phyloP scores from a whole-genome alignment of 2,797 vertebrate genomes.

The Clarias pachynema region DNA sequence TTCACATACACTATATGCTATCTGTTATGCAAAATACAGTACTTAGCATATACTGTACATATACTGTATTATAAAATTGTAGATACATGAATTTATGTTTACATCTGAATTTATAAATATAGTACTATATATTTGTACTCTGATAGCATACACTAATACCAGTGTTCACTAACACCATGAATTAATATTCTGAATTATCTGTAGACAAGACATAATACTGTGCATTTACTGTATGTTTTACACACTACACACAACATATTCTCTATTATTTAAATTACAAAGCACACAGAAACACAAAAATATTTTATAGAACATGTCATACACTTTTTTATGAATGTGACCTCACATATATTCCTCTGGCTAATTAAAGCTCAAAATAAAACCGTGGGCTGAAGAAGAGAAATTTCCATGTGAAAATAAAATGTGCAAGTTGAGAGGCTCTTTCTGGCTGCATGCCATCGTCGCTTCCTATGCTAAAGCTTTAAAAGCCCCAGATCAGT shows the following conservation, averaged over 20 bases:
- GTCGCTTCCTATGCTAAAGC: conserved; percentile 22
- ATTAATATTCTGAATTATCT: not conserved
- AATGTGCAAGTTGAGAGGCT: conserved; percentile 56
- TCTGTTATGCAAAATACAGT: not conserved
- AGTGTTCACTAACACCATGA: not conserved
- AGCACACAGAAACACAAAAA: not conserved
- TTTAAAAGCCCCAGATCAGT: conserved; percentile 69
- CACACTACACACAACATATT: not conserved
- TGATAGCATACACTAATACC: not conserved
- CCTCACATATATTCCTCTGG: not conserved
- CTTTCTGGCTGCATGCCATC: conserved; percentile 38
- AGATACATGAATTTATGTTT: not conserved
- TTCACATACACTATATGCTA: not conserved
- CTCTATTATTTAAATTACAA: not conserved
- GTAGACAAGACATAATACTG: not conserved
- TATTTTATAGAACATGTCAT: not conserved
- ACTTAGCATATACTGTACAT: not conserved
- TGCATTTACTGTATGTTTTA: not conserved
- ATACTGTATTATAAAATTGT: not conserved
- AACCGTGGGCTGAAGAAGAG: not conserved
- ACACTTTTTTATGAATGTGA: not conserved
- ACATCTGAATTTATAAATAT: not conserved
- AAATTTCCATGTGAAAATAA: conserved; percentile 25
- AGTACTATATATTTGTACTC: not conserved
- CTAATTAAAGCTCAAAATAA: not conserved